These are phyloP conservation scores for Orientallactaga bullata DNA, from an alignment of 2,113 vertebrate genomes.

Conservation along the genomic window DNA sequence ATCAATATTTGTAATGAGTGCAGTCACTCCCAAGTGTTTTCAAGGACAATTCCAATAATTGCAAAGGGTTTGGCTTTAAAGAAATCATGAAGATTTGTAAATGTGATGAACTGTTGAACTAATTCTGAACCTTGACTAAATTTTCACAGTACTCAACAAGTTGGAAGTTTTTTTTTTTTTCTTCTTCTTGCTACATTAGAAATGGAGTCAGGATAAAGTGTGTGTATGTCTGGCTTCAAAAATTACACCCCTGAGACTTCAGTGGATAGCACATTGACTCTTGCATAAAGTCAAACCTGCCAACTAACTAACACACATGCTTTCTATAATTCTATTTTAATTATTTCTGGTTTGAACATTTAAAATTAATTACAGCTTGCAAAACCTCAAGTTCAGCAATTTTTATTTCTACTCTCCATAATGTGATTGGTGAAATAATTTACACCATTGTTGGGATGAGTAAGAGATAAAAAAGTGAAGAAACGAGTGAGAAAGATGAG, in stretches of 20 bases:
- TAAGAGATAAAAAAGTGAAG: not conserved
- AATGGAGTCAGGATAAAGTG: not conserved
- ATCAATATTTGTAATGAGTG: not conserved
- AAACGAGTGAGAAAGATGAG: not conserved
- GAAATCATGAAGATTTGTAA: conserved; percentile 27
- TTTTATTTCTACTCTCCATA: not conserved
- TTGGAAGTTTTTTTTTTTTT: conserved; percentile 26
- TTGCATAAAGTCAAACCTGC: not conserved
- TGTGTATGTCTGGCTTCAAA: not conserved
- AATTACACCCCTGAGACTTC: not conserved
- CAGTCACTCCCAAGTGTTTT: conserved; percentile 27
- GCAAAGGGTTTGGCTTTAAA: not conserved
- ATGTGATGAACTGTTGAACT: conserved; percentile 17
- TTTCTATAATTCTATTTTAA: conserved; percentile 6
- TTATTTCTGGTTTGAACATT: not conserved
- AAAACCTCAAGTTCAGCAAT: not conserved
- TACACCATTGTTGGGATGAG: not conserved
- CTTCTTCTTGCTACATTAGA: conserved; percentile 3
- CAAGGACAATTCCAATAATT: not conserved
- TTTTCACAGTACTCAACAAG: not conserved
- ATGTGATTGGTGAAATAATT: conserved; percentile 12
- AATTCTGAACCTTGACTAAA: conserved; percentile 18
- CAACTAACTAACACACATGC: not conserved
- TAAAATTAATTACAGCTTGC: conserved; percentile 8
- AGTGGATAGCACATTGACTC: not conserved